Percentiles rank a stretch among this genome's conserved stretches.
Evolutionary conservation across 2,113 vertebrate genomes (phyloP).

Genomic region (Melospiza georgiana): DNA sequence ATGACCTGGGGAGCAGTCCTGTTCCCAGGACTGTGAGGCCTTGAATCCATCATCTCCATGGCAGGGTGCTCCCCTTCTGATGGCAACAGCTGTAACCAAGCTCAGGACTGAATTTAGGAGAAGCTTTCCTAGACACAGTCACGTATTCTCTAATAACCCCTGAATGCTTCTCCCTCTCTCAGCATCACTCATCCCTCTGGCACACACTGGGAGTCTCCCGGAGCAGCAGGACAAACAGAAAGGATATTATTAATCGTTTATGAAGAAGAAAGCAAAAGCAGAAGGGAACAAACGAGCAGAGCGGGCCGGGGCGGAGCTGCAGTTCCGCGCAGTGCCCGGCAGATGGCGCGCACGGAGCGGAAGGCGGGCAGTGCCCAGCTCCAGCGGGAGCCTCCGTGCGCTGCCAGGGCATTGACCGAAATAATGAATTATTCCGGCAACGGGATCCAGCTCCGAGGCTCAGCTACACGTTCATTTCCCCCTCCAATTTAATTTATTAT

Average conservation of each 20-base stretch:
- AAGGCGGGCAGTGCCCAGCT: accelerated
- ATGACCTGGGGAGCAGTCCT: neutral
- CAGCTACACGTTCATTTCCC: accelerated
- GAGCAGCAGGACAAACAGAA: neutral
- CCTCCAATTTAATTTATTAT: neutral
- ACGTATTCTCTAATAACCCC: neutral
- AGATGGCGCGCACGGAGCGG: neutral
- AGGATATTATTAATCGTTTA: too few species aligned
- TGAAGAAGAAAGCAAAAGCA: too few species aligned
- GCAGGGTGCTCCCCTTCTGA: neutral
- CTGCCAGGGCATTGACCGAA: accelerated
- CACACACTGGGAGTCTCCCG: neutral
- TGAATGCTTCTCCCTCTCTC: neutral
- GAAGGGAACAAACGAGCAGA: accelerated
- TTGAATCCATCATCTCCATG: neutral
- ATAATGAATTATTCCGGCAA: accelerated
- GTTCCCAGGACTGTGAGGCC: neutral
- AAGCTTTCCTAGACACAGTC: neutral
- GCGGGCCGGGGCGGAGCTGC: neutral
- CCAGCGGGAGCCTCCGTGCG: accelerated
- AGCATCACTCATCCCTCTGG: neutral
- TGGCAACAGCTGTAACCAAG: neutral
- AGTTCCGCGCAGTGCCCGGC: neutral
- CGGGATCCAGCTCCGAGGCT: neutral
- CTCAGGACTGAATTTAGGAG: neutral